Evolutionary conservation across 2,797 vertebrate species (phyloP), one percentile per base, ranked within the genome.

Genomic region (Apogon hyalosoma): DNA sequence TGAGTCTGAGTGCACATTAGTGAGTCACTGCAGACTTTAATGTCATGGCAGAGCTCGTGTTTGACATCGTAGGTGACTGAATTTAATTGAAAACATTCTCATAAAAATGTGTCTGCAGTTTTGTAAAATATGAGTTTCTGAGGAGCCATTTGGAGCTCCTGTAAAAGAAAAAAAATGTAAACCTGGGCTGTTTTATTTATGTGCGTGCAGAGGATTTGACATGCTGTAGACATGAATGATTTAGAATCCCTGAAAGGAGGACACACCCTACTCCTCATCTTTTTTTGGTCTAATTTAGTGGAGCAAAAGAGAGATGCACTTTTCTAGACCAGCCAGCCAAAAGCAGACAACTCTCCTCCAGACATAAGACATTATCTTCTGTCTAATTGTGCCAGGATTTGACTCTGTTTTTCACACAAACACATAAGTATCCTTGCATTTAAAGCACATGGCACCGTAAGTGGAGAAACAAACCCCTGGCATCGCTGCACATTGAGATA

Each of bases 201-300:
- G 64, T 76, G 49, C 11, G 36, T 21, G 59, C 52, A 73, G 77
- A 64, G 82, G 76, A 71, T 62, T 68, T 73, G 71, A 87, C 85
- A 79, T 60, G 63, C 71, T 84, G 76, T 73, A 57, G 55, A 67
- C 77, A 85, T 89, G 61, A 91, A 89, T 88, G 78, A 90, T 90
- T 88, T 79, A 82, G 66, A 62, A 40, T 40, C 56, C 80, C 49
- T 81, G 79, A 87, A 79, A 79, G 75, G 78, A 67, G 71, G 72
- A 71, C 80, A 75, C 69, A 63, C 76, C 77, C 49, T 38, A 28
- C 42, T 24, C 49, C 68, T 74, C 10, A 48, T 72, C 52, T 47
- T 67, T 54, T 52, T 70, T 57, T 67, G 63, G 52, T 51, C 56
- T 56, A 42, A 1, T 63, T 66, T 54, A 21, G 49, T 51, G 55